Evolutionary conservation across 2,888 invertebrate genomes (phyloP).

Genomic region (Eristalis intricaria): DNA sequence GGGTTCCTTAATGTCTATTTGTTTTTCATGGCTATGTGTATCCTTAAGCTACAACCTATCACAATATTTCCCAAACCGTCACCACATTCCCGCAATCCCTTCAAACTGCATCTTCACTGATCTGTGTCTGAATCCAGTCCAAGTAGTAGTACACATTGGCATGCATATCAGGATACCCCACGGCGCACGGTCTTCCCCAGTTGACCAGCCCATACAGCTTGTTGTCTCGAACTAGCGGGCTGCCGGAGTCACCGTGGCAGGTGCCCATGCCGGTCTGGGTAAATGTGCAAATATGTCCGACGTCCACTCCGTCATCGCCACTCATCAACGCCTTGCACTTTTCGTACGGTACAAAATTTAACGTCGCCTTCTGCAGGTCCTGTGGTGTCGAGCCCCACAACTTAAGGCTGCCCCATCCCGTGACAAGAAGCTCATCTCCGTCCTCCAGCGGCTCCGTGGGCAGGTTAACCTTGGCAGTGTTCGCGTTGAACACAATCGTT

Average conservation of each 20-base stretch:
- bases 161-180: constrained; percentile 77
- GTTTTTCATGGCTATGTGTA: too few species aligned
- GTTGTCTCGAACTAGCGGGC: constrained; percentile 76
- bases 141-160: constrained; percentile 74
- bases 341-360: constrained; percentile 83
- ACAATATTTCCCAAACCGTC: too few species aligned
- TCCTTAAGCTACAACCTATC: too few species aligned
- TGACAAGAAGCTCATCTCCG: constrained; percentile 83
- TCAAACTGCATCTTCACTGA: neutral
- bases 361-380: constrained; percentile 83
- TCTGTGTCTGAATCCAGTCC: constrained; percentile 76
- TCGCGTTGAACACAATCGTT: constrained; percentile 83
- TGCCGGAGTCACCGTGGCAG: constrained; percentile 78
- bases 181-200: constrained; percentile 79
- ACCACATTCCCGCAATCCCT: neutral
- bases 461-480: constrained; percentile 83
- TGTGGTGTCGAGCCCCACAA: constrained; percentile 82
- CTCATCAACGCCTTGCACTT: constrained; percentile 83
- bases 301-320: constrained; percentile 79
- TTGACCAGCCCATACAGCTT: constrained; percentile 78
- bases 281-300: constrained; percentile 84
- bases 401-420: constrained; percentile 85
- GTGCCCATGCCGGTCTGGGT: constrained; percentile 82
- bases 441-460: constrained; percentile 76
- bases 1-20: too few species aligned